These are phyloP conservation scores for Dufourea novaeangliae DNA, from an alignment of 1,140 invertebrate species.

Conservation along the genomic window DNA sequence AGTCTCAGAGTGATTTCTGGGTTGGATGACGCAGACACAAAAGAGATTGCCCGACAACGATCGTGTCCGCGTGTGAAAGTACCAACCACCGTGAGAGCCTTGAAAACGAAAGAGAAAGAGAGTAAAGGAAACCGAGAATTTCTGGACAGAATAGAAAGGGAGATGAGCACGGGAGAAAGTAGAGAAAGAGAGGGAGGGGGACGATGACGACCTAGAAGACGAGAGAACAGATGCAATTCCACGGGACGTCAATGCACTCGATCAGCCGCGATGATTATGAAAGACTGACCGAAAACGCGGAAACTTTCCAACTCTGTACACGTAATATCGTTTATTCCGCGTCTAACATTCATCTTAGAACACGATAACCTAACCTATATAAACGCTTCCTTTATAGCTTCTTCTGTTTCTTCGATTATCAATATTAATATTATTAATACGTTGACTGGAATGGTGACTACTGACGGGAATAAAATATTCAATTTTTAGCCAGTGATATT, in stretches of 20 bases:
- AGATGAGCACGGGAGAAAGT: conserved; percentile 53
- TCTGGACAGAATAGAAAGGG: conserved; percentile 5
- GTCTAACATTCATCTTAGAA: too few species aligned
- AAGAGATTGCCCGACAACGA: conserved; percentile 10
- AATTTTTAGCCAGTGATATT: too few species aligned
- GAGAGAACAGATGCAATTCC: conserved; percentile 21
- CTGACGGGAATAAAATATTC: too few species aligned
- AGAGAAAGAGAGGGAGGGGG: conserved; percentile 15
- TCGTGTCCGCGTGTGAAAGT: conserved; percentile 27
- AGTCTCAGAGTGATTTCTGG: too few species aligned
- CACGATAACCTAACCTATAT: too few species aligned
- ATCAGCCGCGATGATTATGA: conserved; percentile 14
- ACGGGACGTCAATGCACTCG: conserved; percentile 43
- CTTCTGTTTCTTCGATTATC: too few species aligned
- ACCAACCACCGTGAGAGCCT: background rate
- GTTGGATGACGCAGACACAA: too few species aligned
- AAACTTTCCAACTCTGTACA: conserved; percentile 36
- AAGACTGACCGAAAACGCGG: background rate
- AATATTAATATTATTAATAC: too few species aligned
- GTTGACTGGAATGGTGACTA: too few species aligned
- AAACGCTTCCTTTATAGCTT: too few species aligned
- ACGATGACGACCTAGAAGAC: conserved; percentile 23
- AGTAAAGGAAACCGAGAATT: conserved; percentile 28
- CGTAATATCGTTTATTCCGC: conserved; percentile 33
- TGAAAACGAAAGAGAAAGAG: conserved; percentile 3